Evolutionary conservation across 2,797 vertebrate genomes (phyloP).

Genomic region (Acrossocheilus fasciatus): DNA sequence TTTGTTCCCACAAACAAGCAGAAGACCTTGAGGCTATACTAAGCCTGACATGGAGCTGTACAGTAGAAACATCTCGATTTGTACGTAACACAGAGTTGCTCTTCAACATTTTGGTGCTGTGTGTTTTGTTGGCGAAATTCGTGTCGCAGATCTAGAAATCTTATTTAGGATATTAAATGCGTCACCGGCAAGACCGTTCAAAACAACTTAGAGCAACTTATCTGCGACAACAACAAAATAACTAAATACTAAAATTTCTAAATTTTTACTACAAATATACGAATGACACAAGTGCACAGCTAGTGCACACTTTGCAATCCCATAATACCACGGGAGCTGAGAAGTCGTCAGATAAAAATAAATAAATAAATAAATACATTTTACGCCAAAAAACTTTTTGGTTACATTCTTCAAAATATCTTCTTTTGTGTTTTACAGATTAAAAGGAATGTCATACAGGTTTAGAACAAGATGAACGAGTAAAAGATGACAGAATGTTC

Average conservation of each 20-base stretch:
- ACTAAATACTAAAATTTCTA: neutral
- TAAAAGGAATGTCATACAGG: neutral
- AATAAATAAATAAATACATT: too few species aligned
- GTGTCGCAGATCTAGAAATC: neutral
- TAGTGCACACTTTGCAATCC: neutral
- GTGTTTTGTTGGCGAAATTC: neutral
- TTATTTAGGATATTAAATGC: neutral
- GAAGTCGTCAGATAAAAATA: neutral
- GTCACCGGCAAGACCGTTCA: too few species aligned
- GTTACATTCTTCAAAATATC: neutral
- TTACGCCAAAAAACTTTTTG: neutral
- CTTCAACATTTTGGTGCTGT: neutral
- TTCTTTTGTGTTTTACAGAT: neutral
- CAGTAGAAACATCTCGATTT: neutral
- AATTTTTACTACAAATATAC: neutral
- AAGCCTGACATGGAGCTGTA: neutral
- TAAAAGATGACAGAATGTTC: neutral
- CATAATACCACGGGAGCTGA: neutral
- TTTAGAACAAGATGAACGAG: neutral
- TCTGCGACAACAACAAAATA: neutral
- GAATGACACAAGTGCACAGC: neutral
- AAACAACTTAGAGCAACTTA: neutral
- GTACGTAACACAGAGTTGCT: neutral
- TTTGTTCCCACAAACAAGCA: conserved; percentile 30
- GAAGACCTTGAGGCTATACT: conserved; percentile 34